Evolutionary conservation across 2,888 invertebrate genomes (phyloP), one percentile per base, ranked within the genome.

Genomic region (Bibio marci): DNA sequence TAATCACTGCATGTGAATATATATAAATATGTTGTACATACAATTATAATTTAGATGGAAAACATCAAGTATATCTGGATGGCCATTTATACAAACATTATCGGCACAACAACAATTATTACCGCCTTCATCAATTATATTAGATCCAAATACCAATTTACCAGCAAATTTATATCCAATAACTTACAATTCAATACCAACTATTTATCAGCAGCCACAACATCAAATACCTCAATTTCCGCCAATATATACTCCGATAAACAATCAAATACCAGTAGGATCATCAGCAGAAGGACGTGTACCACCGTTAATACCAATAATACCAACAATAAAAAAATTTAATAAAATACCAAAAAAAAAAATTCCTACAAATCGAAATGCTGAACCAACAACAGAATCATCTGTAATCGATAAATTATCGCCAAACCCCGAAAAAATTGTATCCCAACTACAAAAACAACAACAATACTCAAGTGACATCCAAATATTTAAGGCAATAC

Each of bases 11-110:
- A n/a, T n/a, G n/a, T n/a, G n/a, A n/a, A n/a, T n/a, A n/a, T n/a
- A n/a, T n/a, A n/a, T n/a, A n/a, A n/a, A n/a, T n/a, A n/a, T n/a
- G n/a, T n/a, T n/a, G n/a, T n/a, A 35, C 22, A 18, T 14, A 10
- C n/a, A 15, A 5, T 5, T 5, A 35, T 14, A 26, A 42, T 38
- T 33, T 41, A 50, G 51, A 47, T 56, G 59, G 58, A 52, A 51
- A 46, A 52, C 53, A 37, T 43, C 55, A 41, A 54, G 50, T 43
- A 37, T 57, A 27, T 51, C 53, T 42, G 42, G 49, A 35, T 60
- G 60, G 61, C 57, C 58, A 6, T 30, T 41, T 30, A 40, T 38
- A 22, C 30, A 43, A 6, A 35, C 36, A 12, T 33, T 33, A 15
- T 19, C 41, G 13, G 35, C 30, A 38, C 6, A 31, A 6, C 35